Percentiles rank a stretch among this genome's conserved stretches.
Conservation (phyloP, 1,140 invertebrate species). For the Drosophila kohkoa region DNA sequence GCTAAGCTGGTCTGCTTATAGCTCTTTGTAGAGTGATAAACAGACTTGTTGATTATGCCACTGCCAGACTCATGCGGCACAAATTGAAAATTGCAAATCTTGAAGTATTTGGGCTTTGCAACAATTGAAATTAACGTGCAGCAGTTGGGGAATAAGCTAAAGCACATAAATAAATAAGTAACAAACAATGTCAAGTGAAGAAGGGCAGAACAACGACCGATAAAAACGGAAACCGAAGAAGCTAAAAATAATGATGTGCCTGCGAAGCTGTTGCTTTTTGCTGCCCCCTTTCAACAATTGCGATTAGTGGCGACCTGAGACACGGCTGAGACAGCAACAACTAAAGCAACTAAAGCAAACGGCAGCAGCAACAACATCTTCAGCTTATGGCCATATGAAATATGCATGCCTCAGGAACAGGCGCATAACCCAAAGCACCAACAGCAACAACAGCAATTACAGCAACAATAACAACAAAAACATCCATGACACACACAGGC, state of each 20-base stretch:
- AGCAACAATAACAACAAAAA: constrained; percentile 3
- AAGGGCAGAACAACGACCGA: constrained; percentile 7
- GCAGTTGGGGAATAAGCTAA: constrained; percentile 32
- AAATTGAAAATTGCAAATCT: constrained; percentile 56
- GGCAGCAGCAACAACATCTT: constrained; percentile 2
- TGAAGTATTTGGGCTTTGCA: constrained; percentile 19
- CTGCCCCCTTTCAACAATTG: constrained; percentile 40
- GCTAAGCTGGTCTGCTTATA: constrained; percentile 18
- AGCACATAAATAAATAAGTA: constrained; percentile 39
- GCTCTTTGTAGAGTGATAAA: constrained; percentile 15
- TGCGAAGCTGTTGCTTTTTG: constrained; percentile 6
- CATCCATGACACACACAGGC: background rate
- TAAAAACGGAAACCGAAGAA: constrained; percentile 31
- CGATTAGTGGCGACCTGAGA: constrained; percentile 50
- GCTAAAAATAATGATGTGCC: constrained; percentile 48
- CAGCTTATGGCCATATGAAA: constrained; percentile 48
- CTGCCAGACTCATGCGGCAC: constrained; percentile 11
- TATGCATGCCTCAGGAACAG: constrained; percentile 50
- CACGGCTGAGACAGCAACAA: constrained; percentile 25
- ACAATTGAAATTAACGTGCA: constrained; percentile 50
- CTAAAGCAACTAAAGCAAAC: too few species aligned
- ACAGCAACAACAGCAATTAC: constrained; percentile 4
- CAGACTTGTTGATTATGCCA: constrained; percentile 53
- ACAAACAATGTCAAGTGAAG: constrained; percentile 1
- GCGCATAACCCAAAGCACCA: constrained; percentile 32